Evolutionary conservation across 2,113 vertebrate species (phyloP).

Genomic region (Oncorhynchus kisutch): DNA sequence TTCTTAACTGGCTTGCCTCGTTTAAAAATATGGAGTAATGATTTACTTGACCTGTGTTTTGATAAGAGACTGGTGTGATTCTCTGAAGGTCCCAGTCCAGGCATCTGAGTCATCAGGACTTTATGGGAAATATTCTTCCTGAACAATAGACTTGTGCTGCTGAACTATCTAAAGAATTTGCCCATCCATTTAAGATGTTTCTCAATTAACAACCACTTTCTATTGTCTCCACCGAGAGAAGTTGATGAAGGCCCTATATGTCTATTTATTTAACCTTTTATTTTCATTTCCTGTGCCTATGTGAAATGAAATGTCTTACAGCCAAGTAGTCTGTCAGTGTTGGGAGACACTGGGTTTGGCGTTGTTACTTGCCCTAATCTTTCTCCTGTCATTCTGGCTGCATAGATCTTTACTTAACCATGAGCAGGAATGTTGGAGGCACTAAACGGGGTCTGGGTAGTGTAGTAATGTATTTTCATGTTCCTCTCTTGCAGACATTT

Average conservation of each 20-base stretch:
- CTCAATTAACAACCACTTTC: not conserved
- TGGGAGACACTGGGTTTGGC: not conserved
- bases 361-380: not conserved
- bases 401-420: not conserved
- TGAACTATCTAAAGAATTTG: not conserved
- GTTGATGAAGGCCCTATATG: not conserved
- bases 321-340: not conserved
- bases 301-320: not conserved
- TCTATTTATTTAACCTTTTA: not conserved
- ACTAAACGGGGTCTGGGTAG: not conserved
- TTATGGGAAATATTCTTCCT: not conserved
- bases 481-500: slow-evolving; percentile 81
- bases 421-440: not conserved
- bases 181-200: not conserved
- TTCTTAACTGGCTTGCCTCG: too few species aligned
- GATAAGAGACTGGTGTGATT: too few species aligned
- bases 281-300: not conserved
- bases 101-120: not conserved
- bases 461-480: not conserved
- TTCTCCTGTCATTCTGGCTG: not conserved
- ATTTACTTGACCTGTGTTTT: too few species aligned
- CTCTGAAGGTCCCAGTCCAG: too few species aligned
- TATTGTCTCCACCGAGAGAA: not conserved
- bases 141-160: not conserved
- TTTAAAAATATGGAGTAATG: too few species aligned